Percentiles rank a stretch among this genome's conserved stretches.
phyloP scores from a whole-genome alignment of 2,113 vertebrate species.

The Otis tarda region DNA sequence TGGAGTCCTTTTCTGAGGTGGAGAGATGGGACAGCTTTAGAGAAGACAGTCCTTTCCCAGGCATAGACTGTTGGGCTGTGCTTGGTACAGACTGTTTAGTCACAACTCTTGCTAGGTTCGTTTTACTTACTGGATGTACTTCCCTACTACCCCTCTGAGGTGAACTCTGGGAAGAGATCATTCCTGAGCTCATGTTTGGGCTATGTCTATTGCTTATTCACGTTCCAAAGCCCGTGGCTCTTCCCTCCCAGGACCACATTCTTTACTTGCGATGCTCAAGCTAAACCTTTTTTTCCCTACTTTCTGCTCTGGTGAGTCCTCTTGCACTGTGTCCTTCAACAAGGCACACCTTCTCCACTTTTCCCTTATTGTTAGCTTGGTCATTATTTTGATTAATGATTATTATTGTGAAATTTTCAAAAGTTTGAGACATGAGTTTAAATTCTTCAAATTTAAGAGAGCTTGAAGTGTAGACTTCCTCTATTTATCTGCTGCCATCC shows the following conservation, averaged over 20 bases:
- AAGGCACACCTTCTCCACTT: not conserved
- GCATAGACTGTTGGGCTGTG: not conserved
- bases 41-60: not conserved
- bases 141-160: not conserved
- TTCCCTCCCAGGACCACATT: not conserved
- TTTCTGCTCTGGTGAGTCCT: not conserved
- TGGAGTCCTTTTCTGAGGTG: not conserved
- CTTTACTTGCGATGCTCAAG: not conserved
- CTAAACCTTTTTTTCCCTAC: not conserved
- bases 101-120: not conserved
- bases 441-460: not conserved
- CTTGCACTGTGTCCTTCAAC: not conserved
- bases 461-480: not conserved
- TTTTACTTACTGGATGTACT: not conserved
- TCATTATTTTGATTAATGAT: not conserved
- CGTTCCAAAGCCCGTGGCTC: not conserved
- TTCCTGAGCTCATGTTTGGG: not conserved
- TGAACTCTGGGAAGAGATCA: not conserved
- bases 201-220: not conserved
- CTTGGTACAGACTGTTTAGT: fast-evolving
- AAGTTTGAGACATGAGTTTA: not conserved
- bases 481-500: not conserved
- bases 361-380: not conserved
- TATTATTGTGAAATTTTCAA: not conserved
- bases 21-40: not conserved